Evolutionary conservation across 2,113 vertebrate species (phyloP), one percentile per base, ranked within the genome.

Genomic region (Chaetodon trifascialis): DNA sequence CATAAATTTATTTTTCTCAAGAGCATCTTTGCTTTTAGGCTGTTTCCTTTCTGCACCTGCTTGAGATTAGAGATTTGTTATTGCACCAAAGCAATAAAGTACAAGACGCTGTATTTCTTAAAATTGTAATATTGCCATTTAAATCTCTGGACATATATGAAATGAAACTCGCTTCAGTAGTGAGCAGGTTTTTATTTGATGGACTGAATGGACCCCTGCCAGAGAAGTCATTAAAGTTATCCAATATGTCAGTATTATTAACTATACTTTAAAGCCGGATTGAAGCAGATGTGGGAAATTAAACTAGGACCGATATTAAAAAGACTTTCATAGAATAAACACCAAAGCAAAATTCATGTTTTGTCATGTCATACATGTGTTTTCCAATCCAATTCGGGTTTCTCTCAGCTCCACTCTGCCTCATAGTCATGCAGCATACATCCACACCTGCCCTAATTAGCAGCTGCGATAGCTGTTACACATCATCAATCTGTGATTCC

Each of bases 131-230:
- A 21, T 11, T 25, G 12, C 10, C 15, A 4, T 36, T 77, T 59
- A n/a, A 77, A 69, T 52, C 64, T 55, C 36, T 49, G 11, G 42
- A 55, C 60, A 73, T 56, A 55, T 36, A 56, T 66, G 42, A 36
- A 65, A 69, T 38, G 11, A 55, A 54, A 40, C 47, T 49, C 19
- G 47, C 76, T 52, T 74, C 44, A 65, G 34, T 58, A 12, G 44
- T 9, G 34, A 67, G 64, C 23, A 83, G 59, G 69, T 60, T 83
- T 74, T 75, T 80, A 86, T 84, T 70, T 76, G 76, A 88, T 79
- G 36, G 65, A 80, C 17, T 40, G 38, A 56, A 47, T 76, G 76
- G 79, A 76, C 51, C 23, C 9, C 30, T 68, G 85, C 82, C 80
- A 86, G 73, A 69, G 23, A 76, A 76, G 54, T 78, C 62, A 86